Evolutionary conservation across 2,797 vertebrate species (phyloP).

Genomic region (Falco biarmicus): DNA sequence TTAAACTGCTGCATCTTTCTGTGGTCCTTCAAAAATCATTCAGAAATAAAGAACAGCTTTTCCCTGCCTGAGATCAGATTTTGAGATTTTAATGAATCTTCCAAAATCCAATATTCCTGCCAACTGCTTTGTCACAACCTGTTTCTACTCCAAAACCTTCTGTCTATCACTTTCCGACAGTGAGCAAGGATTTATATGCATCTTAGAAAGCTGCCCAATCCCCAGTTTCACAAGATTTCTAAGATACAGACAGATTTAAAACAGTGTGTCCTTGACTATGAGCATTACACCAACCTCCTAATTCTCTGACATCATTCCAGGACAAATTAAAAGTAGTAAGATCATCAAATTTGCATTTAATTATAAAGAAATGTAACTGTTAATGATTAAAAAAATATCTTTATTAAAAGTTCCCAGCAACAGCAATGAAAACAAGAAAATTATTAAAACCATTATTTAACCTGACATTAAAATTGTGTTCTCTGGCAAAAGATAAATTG

Average conservation of each 20-base stretch:
- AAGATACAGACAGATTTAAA: constrained; percentile 55
- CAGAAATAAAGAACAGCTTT: constrained; percentile 25
- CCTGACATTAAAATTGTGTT: constrained; percentile 69
- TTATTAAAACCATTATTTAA: constrained; percentile 70
- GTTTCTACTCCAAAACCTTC: constrained; percentile 52
- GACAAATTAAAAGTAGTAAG: constrained; percentile 63
- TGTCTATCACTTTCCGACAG: constrained; percentile 45
- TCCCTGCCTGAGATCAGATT: constrained; percentile 27
- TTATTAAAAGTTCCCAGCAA: constrained; percentile 54
- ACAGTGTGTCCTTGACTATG: constrained; percentile 24
- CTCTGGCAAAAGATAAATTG: constrained; percentile 59
- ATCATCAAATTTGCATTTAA: constrained; percentile 68
- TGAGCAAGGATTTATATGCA: constrained; percentile 50
- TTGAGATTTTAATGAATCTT: constrained; percentile 23
- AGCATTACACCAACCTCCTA: constrained; percentile 45
- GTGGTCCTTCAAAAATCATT: constrained; percentile 49
- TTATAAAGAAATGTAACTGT: constrained; percentile 65
- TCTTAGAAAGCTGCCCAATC: constrained; percentile 55
- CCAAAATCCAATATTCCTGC: constrained; percentile 12
- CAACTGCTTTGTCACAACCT: constrained; percentile 40
- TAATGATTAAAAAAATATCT: constrained; percentile 56
- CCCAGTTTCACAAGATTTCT: constrained; percentile 57
- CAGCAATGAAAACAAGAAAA: constrained; percentile 30
- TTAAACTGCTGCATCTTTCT: constrained; percentile 30
- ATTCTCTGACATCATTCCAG: constrained; percentile 29